Evolutionary conservation across 1,140 invertebrate genomes (phyloP).

Genomic region (Maniola jurtina): DNA sequence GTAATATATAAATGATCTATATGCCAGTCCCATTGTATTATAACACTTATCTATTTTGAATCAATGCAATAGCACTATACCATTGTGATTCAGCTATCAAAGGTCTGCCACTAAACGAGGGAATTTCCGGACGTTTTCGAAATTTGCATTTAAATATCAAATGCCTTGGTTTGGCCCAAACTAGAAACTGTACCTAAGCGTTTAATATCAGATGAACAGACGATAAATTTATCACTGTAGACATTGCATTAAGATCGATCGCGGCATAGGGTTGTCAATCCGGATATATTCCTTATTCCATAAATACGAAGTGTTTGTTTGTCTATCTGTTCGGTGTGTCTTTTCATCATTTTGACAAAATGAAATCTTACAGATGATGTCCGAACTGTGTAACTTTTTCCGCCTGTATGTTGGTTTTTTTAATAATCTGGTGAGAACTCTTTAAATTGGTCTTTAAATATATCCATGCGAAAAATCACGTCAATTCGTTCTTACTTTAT

Average conservation of each 20-base stretch:
- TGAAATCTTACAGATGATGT: too few species aligned
- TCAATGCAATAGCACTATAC: neutral
- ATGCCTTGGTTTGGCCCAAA: neutral
- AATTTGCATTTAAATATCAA: slow-evolving; percentile 11
- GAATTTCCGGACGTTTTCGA: slow-evolving; percentile 2
- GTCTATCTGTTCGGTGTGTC: neutral
- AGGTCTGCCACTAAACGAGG: neutral
- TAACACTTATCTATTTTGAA: neutral
- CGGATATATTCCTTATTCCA: neutral
- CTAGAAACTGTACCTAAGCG: neutral
- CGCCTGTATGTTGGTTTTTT: too few species aligned
- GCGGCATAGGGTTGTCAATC: slow-evolving; percentile 10
- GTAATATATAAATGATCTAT: too few species aligned
- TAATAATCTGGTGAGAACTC: too few species aligned
- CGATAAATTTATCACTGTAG: slow-evolving; percentile 25
- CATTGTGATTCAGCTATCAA: neutral
- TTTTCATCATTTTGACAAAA: too few species aligned
- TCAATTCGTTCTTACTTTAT: too few species aligned
- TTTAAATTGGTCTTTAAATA: too few species aligned
- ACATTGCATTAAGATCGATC: slow-evolving; percentile 18
- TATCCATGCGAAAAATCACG: too few species aligned
- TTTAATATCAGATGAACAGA: slow-evolving; percentile 24
- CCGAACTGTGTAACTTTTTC: too few species aligned
- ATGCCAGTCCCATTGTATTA: too few species aligned
- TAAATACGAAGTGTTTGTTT: neutral